Evolutionary conservation across 92 coral and sea anemone genomes (phyloP), one percentile per base, ranked within the genome.

Genomic region (Montipora capitata): DNA sequence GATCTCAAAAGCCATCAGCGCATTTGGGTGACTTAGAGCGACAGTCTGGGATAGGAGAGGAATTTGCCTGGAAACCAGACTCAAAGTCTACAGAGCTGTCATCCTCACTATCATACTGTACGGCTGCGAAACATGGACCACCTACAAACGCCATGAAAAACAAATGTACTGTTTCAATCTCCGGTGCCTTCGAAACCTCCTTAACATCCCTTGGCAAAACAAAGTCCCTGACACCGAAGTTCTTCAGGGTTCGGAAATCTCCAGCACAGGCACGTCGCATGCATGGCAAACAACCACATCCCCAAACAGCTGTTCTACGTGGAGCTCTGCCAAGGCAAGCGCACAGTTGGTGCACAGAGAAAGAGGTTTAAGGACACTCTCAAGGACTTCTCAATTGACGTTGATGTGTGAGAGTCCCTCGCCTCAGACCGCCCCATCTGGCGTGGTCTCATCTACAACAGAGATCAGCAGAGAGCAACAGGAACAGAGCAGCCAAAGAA

Each of bases 101-200:
- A 85, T 58, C 45, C 78, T 79, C 64, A 79, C 79, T 13, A 58
- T 13, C n/a, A 87, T 65, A 3, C 93, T 71, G 64, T 89, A 59
- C 68, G 85, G 76, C 70, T 87, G 70, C 39, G 86, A 89, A 49
- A 68, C 85, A 4, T 84, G 93, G 93, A 80, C 90, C 0, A 44
- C 81, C 61, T 90, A 90, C 82, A 42, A 52, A 39, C 13, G 86
- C 7, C 93, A 84, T 41, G 91, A 83, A 14, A 80, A 65, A 76
- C 77, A 62, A 72, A 80, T 87, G 69, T 81, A 84, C 73, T 87
- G 43, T 67, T 93, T 76, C 80, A 79, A 79, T 48, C 78, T 70
- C 39, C 65, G n/a, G 7, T 71, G 87, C 49, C 83, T 52, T 39
- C 57, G 66, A 15, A 71, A 78, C 18, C 48, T 68, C 11, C 66